A percentile compares a stretch with the other conserved stretches of the same genome.
Evolutionary conservation across 2,888 invertebrate species (phyloP).

Genomic region (Seira ritae): DNA sequence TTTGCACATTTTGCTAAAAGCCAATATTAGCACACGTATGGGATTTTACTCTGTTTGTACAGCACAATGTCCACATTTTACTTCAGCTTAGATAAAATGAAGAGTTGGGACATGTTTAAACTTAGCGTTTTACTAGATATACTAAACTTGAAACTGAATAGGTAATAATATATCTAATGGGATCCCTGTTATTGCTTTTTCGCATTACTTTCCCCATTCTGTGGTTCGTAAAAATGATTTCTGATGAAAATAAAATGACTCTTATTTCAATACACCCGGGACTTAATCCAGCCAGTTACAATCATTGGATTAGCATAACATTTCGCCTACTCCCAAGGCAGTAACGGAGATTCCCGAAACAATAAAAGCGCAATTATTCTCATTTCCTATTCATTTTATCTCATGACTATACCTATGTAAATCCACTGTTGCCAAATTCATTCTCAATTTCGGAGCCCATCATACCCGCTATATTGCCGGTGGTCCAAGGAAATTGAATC

Average conservation of each 20-base stretch:
- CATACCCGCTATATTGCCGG: too few species aligned
- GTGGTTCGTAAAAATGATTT: constrained; percentile 32
- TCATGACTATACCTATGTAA: neutral
- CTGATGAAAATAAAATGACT: constrained; percentile 27
- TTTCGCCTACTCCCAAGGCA: neutral
- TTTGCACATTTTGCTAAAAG: too few species aligned
- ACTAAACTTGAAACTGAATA: too few species aligned
- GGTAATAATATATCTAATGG: too few species aligned
- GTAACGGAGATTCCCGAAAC: neutral
- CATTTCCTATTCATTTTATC: constrained; percentile 11
- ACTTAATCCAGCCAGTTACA: constrained; percentile 1
- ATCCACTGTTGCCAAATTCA: neutral
- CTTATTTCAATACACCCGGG: neutral
- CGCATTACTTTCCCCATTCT: constrained; percentile 13
- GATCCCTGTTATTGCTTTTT: neutral
- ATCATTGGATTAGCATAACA: neutral
- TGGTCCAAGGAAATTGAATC: too few species aligned
- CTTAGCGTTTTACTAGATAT: too few species aligned
- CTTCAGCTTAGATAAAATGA: too few species aligned
- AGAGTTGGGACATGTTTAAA: too few species aligned
- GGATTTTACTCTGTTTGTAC: too few species aligned
- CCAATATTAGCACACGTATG: too few species aligned
- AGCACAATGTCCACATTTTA: too few species aligned
- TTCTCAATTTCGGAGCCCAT: too few species aligned
- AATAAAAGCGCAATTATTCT: constrained; percentile 6